Conservation (phyloP, 2,797 vertebrate species). For the Rhinophrynus dorsalis region DNA sequence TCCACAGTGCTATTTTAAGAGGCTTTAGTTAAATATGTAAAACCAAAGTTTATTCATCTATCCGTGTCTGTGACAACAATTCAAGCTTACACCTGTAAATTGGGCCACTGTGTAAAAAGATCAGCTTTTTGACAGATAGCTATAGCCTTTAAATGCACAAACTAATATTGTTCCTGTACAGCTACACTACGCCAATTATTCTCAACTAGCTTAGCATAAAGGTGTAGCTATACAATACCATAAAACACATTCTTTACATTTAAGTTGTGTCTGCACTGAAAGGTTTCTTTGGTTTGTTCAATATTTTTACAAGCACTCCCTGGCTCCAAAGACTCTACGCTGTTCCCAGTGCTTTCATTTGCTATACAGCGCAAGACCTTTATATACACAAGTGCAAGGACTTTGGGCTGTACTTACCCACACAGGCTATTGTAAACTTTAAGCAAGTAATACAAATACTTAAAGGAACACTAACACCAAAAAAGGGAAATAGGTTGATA, state of each 20-base stretch:
- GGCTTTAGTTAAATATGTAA: background rate
- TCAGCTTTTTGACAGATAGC: slow-evolving; percentile 20
- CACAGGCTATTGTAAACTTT: too few relatives aligned
- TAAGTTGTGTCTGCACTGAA: slow-evolving; percentile 45
- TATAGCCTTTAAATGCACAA: slow-evolving; percentile 36
- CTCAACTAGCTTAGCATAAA: slow-evolving; percentile 46
- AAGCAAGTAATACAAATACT: too few relatives aligned
- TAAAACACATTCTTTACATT: slow-evolving; percentile 48
- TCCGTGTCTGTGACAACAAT: slow-evolving; percentile 33
- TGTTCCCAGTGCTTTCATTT: background rate
- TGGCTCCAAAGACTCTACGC: slow-evolving; percentile 27
- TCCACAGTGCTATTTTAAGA: background rate
- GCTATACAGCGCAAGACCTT: background rate
- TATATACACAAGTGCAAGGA: too few relatives aligned
- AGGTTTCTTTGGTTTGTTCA: slow-evolving; percentile 48
- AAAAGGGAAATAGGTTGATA: too few relatives aligned
- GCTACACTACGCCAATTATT: slow-evolving; percentile 42
- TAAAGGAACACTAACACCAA: too few relatives aligned
- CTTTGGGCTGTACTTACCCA: too few relatives aligned
- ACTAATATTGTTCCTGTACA: slow-evolving; percentile 40
- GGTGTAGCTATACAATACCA: slow-evolving; percentile 50
- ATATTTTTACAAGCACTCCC: slow-evolving; percentile 50
- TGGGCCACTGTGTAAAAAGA: slow-evolving; percentile 12
- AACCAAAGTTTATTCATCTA: slow-evolving; percentile 10
- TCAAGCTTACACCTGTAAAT: slow-evolving; percentile 28